These are phyloP conservation scores for Stomatorhinus walkeri DNA, from an alignment of 2,797 vertebrate genomes.

Conservation along the genomic window DNA sequence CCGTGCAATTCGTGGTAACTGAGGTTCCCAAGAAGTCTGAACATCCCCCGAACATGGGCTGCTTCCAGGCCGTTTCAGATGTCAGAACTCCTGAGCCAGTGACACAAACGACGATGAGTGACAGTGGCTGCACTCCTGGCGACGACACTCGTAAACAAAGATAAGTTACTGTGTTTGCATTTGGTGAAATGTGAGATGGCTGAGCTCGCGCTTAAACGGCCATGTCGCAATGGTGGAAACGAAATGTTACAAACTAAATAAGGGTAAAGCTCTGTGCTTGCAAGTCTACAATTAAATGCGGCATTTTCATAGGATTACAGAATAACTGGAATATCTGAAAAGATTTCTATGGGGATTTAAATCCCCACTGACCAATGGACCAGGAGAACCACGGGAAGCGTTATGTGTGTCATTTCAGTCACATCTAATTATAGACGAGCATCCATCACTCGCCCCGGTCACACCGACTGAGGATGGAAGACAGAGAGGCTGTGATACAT, in stretches of 20 bases:
- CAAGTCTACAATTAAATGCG: background rate
- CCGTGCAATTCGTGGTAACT: background rate
- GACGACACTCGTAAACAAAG: background rate
- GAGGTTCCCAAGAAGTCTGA: background rate
- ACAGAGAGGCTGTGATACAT: background rate
- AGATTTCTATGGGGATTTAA: slow-evolving; percentile 32
- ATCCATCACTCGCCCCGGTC: background rate
- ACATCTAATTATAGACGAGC: background rate
- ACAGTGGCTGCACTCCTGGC: background rate
- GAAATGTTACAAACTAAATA: background rate
- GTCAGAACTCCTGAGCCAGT: background rate
- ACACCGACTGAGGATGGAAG: background rate
- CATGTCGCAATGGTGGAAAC: background rate
- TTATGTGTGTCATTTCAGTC: slow-evolving; percentile 12
- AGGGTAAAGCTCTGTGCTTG: background rate
- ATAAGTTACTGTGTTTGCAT: background rate
- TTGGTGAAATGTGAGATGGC: background rate
- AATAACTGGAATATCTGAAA: slow-evolving; percentile 32
- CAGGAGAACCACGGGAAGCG: slow-evolving; percentile 8
- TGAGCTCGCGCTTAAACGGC: background rate
- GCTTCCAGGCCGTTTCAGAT: background rate
- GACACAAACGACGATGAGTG: background rate
- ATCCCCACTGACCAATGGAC: background rate
- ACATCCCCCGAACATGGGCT: background rate
- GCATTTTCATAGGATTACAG: slow-evolving; percentile 4